phyloP scores from a whole-genome alignment of 2,888 invertebrate species.

The Scaptomyza reducta region DNA sequence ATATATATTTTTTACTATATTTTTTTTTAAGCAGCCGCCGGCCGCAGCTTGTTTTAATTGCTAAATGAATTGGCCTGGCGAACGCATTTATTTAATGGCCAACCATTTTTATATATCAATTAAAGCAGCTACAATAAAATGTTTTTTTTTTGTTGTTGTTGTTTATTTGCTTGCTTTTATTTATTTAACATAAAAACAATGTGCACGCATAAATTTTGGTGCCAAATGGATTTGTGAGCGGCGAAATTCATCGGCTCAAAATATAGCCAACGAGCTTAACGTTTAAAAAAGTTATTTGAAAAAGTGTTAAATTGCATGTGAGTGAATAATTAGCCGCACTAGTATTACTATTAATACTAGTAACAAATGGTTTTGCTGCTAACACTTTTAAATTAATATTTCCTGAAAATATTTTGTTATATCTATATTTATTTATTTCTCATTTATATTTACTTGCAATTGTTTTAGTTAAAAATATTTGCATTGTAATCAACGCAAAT shows the following conservation, averaged over 20 bases:
- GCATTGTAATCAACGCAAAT: slow-evolving; percentile 5
- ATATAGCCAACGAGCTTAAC: slow-evolving; percentile 36
- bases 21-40: slow-evolving; percentile 41
- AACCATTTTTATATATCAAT: slow-evolving; percentile 77
- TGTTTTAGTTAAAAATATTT: slow-evolving; percentile 1
- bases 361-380: background rate
- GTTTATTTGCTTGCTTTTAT: slow-evolving; percentile 17
- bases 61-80: slow-evolving; percentile 73
- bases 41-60: slow-evolving; percentile 80
- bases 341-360: background rate
- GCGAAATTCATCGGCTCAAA: slow-evolving; percentile 33
- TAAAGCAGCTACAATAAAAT: slow-evolving; percentile 70
- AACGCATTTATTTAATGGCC: slow-evolving; percentile 69
- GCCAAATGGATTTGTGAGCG: slow-evolving; percentile 59
- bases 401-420: too few relatives aligned
- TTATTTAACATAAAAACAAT: slow-evolving; percentile 43
- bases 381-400: background rate
- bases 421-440: too few relatives aligned
- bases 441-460: too few relatives aligned
- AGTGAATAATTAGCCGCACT: slow-evolving; percentile 16
- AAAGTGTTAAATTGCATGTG: slow-evolving; percentile 36
- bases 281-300: slow-evolving; percentile 18
- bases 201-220: slow-evolving; percentile 58
- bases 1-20: slow-evolving; percentile 13
- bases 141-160: too few relatives aligned